Base-by-base conservation (phyloP, 2,113 vertebrate genomes). In the Dinomys branickii region DNA sequence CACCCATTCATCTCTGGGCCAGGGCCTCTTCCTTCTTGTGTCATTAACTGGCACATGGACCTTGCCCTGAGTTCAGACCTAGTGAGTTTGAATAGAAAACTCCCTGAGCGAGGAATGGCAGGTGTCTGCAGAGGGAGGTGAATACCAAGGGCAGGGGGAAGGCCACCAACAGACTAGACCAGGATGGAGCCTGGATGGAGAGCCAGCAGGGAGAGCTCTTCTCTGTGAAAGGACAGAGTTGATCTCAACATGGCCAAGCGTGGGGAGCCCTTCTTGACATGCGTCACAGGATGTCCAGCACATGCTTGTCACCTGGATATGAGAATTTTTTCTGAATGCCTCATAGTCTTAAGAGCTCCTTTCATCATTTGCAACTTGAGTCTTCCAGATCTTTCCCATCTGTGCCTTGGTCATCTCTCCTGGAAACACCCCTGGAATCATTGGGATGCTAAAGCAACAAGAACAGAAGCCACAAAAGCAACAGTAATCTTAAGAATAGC, bases 311-410 rank as follows among this genome's bases (percentile, higher is more conserved):
- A 10, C 80, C 38, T 54, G 44, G 38, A 65, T 11, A 8, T n/a
- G 33, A 24, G 41, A 77, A 11, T n/a, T 52, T 61, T 44, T 44
- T 12, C 1, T 50, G 14, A 71, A 61, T 7, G 30, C 85, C 35
- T 90, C 52, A 7, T 24, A 73, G 58, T 19, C 38, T 63, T 16
- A 20, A 59, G 84, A 82, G 7, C 20, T 41, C 35, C n/a, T n/a
- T 47, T 67, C 58, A 50, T 85, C 88, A 28, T 22, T 12, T 19
- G 26, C 8, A 30, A 83, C n/a, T 17, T 12, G 24, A 6, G 28
- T 54, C 71, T 73, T n/a, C 84, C 12, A 83, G 78, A 77, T 65
- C 87, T 93, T 77, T 91, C 44, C 26, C 82, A 41, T 94, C 35
- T 5, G 10, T 52, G 44, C 50, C 26, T 50, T 67, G 67, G 33